Conservation (phyloP, 2,888 invertebrate genomes). For the Phortica magna region DNA sequence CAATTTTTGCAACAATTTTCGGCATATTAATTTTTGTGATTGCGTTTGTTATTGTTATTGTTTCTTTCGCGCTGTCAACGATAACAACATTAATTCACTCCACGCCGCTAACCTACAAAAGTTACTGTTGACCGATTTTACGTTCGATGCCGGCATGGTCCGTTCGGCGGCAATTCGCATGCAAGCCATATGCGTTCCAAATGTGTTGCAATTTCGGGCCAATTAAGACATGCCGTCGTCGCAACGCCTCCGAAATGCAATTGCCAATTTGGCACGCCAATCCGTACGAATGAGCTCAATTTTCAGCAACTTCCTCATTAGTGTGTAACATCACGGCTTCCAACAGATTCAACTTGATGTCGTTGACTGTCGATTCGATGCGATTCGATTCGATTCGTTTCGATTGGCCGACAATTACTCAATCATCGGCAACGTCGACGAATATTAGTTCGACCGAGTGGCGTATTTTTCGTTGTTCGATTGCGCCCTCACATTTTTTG, state of each 20-base stretch:
- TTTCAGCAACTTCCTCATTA: conserved; percentile 9
- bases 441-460: conserved; percentile 4
- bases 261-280: conserved; percentile 16
- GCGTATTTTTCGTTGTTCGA: conserved; percentile 1
- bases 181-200: neutral
- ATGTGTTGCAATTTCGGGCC: neutral
- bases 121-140: conserved; percentile 5
- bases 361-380: neutral
- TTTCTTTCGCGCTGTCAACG: neutral
- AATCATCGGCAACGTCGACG: neutral
- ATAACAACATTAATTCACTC: neutral
- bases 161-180: neutral
- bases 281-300: neutral
- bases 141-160: neutral
- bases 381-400: neutral
- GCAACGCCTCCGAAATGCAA: conserved; percentile 9
- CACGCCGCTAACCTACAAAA: conserved; percentile 17
- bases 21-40: neutral
- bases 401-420: conserved; percentile 5
- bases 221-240: neutral
- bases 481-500: conserved; percentile 4
- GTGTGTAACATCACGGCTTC: conserved; percentile 15
- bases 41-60: neutral
- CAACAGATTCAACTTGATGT: neutral
- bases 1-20: neutral